phyloP scores from a whole-genome alignment of 2,113 vertebrate genomes.

The Thomomys bottae region DNA sequence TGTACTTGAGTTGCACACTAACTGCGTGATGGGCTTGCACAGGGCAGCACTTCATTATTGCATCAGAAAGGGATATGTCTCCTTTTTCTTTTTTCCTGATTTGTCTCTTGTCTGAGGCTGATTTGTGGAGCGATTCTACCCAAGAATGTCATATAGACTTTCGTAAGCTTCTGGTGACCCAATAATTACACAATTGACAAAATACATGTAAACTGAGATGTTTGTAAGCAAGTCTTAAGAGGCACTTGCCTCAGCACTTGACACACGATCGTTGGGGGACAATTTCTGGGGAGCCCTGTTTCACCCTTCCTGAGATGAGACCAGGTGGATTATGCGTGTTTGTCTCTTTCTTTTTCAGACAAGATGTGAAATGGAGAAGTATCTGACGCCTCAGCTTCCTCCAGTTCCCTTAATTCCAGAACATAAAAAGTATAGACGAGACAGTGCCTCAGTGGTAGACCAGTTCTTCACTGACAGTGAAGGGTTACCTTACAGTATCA shows the following conservation, averaged over 20 bases:
- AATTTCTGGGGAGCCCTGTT: slow-evolving; percentile 9
- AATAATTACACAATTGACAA: slow-evolving; percentile 56
- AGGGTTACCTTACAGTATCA: slow-evolving; percentile 94
- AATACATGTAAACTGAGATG: slow-evolving; percentile 27
- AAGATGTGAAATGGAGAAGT: slow-evolving; percentile 97
- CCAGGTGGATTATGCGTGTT: slow-evolving; percentile 65
- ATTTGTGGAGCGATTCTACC: slow-evolving; percentile 21
- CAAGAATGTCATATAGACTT: slow-evolving; percentile 30
- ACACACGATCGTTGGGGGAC: not conserved
- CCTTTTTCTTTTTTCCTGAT: not conserved
- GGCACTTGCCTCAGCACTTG: not conserved
- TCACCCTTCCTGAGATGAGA: not conserved
- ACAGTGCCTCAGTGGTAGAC: slow-evolving; percentile 90
- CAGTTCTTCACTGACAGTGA: slow-evolving; percentile 94
- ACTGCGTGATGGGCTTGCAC: not conserved
- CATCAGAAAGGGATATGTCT: slow-evolving; percentile 24
- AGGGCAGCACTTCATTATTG: not conserved
- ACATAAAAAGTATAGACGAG: slow-evolving; percentile 91
- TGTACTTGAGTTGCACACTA: not conserved
- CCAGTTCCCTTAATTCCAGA: slow-evolving; percentile 85
- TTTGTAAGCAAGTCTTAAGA: slow-evolving; percentile 39
- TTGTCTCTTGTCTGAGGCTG: slow-evolving; percentile 23
- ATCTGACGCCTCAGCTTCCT: slow-evolving; percentile 88
- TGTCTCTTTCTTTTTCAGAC: slow-evolving; percentile 85
- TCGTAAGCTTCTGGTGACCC: slow-evolving; percentile 39